These are phyloP conservation scores for Pachymerium ferrugineum DNA, from an alignment of 2,888 invertebrate genomes.

Conservation along the genomic window DNA sequence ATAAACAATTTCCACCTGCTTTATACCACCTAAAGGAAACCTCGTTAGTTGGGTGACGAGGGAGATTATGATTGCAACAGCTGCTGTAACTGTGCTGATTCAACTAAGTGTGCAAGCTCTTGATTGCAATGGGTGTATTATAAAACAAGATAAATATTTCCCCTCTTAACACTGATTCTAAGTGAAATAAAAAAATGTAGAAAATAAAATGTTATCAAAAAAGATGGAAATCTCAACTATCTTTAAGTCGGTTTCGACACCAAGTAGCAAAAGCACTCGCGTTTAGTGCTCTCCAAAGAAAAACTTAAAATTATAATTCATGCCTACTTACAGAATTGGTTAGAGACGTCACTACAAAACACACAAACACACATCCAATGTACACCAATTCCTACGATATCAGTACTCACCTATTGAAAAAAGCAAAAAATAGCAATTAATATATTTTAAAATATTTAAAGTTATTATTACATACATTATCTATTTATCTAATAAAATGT, in stretches of 20 bases:
- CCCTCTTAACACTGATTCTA: too few species aligned
- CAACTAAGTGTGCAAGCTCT: neutral
- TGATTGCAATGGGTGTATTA: neutral
- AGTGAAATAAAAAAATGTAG: too few species aligned
- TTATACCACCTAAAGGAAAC: neutral
- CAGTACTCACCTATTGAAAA: neutral
- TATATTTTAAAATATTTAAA: neutral
- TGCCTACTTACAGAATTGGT: neutral
- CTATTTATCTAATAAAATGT: neutral
- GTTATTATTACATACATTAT: neutral
- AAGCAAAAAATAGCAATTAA: neutral
- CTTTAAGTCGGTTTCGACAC: too few species aligned
- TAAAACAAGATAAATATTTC: neutral
- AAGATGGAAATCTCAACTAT: too few species aligned
- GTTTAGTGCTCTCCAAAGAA: neutral
- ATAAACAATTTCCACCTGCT: slow-evolving; percentile 18
- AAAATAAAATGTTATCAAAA: too few species aligned
- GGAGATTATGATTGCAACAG: slow-evolving; percentile 11
- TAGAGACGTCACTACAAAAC: neutral
- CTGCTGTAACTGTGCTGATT: neutral
- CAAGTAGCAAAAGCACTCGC: neutral
- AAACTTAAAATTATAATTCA: neutral
- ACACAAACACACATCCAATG: neutral
- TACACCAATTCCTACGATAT: neutral
- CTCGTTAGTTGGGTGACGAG: slow-evolving; percentile 21